These are phyloP conservation scores for Metallyticus violacea DNA, from an alignment of 2,888 invertebrate genomes.

Conservation along the genomic window DNA sequence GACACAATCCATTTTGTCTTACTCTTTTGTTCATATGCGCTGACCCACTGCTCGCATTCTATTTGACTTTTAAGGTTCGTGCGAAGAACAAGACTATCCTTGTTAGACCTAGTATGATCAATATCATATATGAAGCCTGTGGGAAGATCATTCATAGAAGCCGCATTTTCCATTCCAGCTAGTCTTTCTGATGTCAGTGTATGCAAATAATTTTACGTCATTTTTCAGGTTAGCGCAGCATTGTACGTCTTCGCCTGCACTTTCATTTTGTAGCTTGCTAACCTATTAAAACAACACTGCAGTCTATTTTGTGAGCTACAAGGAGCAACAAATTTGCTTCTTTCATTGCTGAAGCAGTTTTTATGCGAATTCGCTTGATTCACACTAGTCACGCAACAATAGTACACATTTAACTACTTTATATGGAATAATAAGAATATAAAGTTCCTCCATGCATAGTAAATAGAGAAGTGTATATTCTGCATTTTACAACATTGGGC, in stretches of 20 bases:
- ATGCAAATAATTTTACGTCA: not conserved
- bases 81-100: not conserved
- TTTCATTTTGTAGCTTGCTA: not conserved
- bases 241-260: not conserved
- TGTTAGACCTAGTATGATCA: not conserved
- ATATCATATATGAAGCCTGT: not conserved
- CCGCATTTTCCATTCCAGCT: not conserved
- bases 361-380: no score
- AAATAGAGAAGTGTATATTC: no score
- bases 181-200: not conserved
- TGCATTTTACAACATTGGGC: no score
- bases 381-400: no score
- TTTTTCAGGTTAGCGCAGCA: not conserved
- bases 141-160: not conserved
- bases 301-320: no score
- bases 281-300: not conserved
- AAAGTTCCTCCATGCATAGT: no score
- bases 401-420: no score
- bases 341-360: no score
- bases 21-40: not conserved
- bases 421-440: no score
- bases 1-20: not conserved
- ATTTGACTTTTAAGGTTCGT: not conserved
- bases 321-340: no score
- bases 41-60: not conserved